A percentile compares a stretch with the other conserved stretches of the same genome.
Evolutionary conservation across 2,113 vertebrate species (phyloP).

Genomic region (Otus sunia): DNA sequence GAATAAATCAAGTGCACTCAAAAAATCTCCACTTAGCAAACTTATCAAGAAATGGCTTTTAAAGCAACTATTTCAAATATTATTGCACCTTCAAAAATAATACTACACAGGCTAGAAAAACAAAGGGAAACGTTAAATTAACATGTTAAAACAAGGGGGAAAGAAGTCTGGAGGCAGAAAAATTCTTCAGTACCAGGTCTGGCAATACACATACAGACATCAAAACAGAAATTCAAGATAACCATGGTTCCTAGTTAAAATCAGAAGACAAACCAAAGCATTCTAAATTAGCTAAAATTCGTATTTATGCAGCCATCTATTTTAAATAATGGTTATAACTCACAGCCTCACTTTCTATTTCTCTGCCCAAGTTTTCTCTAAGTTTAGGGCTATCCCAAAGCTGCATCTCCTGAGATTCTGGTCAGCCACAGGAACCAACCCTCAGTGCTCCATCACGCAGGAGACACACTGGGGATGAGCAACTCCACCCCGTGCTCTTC

Average conservation of each 20-base stretch:
- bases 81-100: slow-evolving; percentile 67
- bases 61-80: slow-evolving; percentile 42
- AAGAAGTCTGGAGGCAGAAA: background rate
- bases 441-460: background rate
- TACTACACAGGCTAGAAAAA: background rate
- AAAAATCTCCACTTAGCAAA: background rate
- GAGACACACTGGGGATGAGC: background rate
- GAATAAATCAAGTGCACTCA: background rate
- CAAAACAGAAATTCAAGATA: background rate
- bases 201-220: background rate
- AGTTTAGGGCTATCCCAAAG: background rate
- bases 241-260: background rate
- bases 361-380: background rate
- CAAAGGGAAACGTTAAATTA: background rate
- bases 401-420: background rate
- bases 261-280: background rate
- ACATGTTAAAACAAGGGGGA: background rate
- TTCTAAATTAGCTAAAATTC: background rate
- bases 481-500: background rate
- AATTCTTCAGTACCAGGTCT: background rate
- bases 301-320: background rate
- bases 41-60: slow-evolving; percentile 58
- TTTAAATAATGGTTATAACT: background rate
- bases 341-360: background rate
- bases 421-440: background rate